Evolutionary conservation across 2,888 invertebrate genomes (phyloP).

Genomic region (Drosophila kuntzei): DNA sequence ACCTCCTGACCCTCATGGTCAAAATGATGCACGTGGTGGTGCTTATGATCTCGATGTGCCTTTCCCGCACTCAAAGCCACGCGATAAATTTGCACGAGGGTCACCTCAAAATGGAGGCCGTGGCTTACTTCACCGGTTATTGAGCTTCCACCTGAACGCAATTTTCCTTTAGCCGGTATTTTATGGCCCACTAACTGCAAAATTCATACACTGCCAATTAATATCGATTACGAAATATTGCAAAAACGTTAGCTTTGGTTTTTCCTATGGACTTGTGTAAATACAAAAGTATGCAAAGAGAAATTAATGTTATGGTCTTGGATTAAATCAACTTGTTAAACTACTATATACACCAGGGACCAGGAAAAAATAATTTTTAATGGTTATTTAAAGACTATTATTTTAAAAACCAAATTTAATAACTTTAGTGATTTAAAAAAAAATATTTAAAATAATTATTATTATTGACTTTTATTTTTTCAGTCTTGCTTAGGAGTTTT

Average conservation of each 20-base stretch:
- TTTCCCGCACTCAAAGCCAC: slow-evolving; percentile 94
- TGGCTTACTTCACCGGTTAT: slow-evolving; percentile 83
- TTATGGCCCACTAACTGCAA: slow-evolving; percentile 91
- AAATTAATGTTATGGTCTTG: neutral
- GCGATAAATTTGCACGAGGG: slow-evolving; percentile 92
- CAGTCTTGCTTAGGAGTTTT: no score
- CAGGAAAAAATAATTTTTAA: no score
- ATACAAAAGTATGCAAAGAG: neutral
- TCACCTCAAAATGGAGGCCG: slow-evolving; percentile 88
- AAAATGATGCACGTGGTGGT: slow-evolving; percentile 93
- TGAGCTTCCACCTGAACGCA: slow-evolving; percentile 88
- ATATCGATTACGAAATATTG: slow-evolving; percentile 10
- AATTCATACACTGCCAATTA: slow-evolving; percentile 14
- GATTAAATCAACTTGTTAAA: neutral
- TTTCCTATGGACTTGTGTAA: neutral
- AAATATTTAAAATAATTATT: no score
- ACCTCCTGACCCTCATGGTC: slow-evolving; percentile 90
- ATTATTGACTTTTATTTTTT: no score
- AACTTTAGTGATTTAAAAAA: no score
- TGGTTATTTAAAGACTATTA: no score
- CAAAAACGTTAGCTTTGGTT: neutral
- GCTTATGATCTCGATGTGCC: slow-evolving; percentile 94
- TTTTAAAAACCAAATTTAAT: no score
- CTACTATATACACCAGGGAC: no score
- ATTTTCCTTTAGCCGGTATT: slow-evolving; percentile 91